Evolutionary conservation across 1,140 invertebrate genomes (phyloP).

Genomic region (Caenorhabditis remanei): DNA sequence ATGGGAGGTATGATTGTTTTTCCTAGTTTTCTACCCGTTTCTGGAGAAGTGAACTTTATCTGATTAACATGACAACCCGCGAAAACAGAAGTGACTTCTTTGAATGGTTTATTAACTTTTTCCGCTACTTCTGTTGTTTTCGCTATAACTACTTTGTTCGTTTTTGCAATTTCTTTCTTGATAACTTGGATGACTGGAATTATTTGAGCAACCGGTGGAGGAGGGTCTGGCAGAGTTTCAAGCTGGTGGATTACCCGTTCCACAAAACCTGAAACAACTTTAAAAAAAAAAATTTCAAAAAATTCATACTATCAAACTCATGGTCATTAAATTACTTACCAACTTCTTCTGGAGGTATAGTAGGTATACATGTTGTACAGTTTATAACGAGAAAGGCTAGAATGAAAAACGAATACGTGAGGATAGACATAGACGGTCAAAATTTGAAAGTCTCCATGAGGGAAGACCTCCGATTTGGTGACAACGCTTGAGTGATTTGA

Average conservation of each 20-base stretch:
- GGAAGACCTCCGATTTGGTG: conserved; percentile 8
- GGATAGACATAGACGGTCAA: conserved; percentile 42
- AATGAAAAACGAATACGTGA: conserved; percentile 51
- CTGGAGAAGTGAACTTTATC: conserved; percentile 28
- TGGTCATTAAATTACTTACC: not conserved
- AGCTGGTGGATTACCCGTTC: conserved; percentile 18
- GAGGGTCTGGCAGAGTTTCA: not conserved
- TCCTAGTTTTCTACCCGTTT: not conserved
- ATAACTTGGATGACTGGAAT: not conserved
- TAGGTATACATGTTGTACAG: conserved; percentile 21
- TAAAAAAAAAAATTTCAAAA: too few relatives aligned
- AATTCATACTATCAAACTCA: too few relatives aligned
- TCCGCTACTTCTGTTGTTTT: conserved; percentile 4
- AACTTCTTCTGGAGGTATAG: conserved; percentile 14
- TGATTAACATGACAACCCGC: not conserved
- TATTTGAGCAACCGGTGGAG: not conserved
- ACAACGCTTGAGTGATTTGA: conserved; percentile 25
- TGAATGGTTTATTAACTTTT: not conserved
- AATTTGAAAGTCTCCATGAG: conserved; percentile 44
- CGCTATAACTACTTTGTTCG: not conserved
- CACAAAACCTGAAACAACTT: conserved; percentile 14
- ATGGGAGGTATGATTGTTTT: conserved; percentile 16
- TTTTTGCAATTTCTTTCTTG: conserved; percentile 14
- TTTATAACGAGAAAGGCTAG: not conserved
- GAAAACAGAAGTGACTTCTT: not conserved